Percentiles rank a stretch among this genome's conserved stretches.
Evolutionary conservation across 2,797 vertebrate genomes (phyloP).

Genomic region (Mus minutoides): DNA sequence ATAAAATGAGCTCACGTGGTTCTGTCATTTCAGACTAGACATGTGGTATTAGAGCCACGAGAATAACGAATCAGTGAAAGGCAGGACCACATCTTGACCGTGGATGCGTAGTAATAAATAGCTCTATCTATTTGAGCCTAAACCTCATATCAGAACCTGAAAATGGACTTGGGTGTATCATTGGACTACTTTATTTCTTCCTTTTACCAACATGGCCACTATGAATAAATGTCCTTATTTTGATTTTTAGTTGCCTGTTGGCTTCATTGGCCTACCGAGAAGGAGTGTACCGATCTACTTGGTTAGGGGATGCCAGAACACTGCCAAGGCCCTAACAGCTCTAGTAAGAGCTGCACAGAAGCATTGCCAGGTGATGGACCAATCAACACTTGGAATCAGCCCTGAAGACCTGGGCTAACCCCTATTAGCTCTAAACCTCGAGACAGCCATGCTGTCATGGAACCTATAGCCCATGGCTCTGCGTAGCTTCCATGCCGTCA

Average conservation of each 20-base stretch:
- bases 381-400: neutral
- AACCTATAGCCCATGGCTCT: rapidly evolving
- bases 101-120: neutral
- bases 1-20: neutral
- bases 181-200: neutral
- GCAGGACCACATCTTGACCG: neutral
- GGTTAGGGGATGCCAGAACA: neutral
- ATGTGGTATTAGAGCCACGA: neutral
- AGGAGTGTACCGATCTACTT: neutral
- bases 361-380: rapidly evolving
- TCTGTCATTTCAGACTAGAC: neutral
- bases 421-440: neutral
- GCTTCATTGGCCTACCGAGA: neutral
- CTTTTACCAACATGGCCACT: neutral
- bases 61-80: neutral
- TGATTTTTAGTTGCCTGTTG: neutral
- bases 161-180: neutral
- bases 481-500: rapidly evolving
- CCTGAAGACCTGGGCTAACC: no score
- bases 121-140: neutral
- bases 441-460: rapidly evolving
- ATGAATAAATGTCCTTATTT: no score
- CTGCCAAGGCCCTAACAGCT: neutral
- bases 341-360: neutral
- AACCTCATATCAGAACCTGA: neutral